Conservation (phyloP, 2,888 invertebrate genomes). For the Watsonalla cultraria region DNA sequence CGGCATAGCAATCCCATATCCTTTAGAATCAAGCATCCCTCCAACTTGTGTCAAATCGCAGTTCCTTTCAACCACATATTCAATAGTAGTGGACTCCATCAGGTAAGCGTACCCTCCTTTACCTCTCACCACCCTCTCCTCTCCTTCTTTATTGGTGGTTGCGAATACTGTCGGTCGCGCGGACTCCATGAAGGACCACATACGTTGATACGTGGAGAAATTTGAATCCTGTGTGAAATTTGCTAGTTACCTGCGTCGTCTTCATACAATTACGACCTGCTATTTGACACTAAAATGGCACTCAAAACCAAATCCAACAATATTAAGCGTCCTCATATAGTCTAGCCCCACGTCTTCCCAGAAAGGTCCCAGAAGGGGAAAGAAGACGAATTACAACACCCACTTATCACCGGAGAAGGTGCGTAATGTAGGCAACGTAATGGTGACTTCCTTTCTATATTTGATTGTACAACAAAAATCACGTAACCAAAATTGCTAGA, state of each 20-base stretch:
- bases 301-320: not conserved
- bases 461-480: no score
- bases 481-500: not conserved
- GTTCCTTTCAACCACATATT: constrained; percentile 93
- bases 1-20: constrained; percentile 96
- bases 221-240: constrained; percentile 86
- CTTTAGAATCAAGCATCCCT: constrained; percentile 94
- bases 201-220: constrained; percentile 94
- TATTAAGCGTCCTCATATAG: no score
- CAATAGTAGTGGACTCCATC: constrained; percentile 98
- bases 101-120: constrained; percentile 96
- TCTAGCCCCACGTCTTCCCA: no score
- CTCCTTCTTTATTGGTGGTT: constrained; percentile 91
- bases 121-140: constrained; percentile 90
- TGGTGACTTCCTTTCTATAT: no score
- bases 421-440: no score
- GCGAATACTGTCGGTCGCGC: constrained; percentile 93
- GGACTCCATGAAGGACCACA: constrained; percentile 97
- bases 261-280: no score
- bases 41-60: constrained; percentile 96
- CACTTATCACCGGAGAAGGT: no score
- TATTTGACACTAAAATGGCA: no score
- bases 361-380: no score
- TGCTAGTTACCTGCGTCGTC: no score
- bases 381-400: no score